Evolutionary conservation across 2,888 invertebrate species (phyloP), one percentile per base, ranked within the genome.

Genomic region (Agrochola litura): DNA sequence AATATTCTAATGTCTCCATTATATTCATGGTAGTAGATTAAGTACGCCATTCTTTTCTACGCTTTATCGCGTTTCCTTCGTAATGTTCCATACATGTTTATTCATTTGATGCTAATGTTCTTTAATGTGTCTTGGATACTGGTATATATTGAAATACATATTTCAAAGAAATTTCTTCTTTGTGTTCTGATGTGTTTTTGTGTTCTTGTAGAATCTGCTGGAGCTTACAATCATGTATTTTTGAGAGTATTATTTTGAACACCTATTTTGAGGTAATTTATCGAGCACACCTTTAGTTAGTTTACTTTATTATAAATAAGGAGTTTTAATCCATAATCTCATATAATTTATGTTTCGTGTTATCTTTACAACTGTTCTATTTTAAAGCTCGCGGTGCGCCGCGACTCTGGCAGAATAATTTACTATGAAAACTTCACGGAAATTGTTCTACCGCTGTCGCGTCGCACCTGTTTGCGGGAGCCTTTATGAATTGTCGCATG

Each of bases 21-120:
- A 70, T 73, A 78, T 77, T 79, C 83, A 81, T 74, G 71, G 64
- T 71, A 65, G 52, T 52, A 82, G 79, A 87, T 81, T 77, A 87
- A 77, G 75, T 72, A 74, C 56, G 25, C 67, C 64, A 67, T 79
- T 77, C 61, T 82, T 87, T 87, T 78, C 73, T 73, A 54, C 73
- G 49, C 56, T 81, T 78, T 81, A 69, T 82, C 75, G 66, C 67
- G 16, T 76, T 86, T 79, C 65, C 70, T 79, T 69, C 72, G 6
- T 70, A 66, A 77, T 60, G 61, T 69, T 76, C 65, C 79, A 79
- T 82, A 79, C 85, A 79, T 84, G 84, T 84, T 86, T 86, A 85
- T 82, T 86, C 86, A 79, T 86, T 84, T 84, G 82, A 73, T 80
- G 77, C 84, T 82, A 84, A 86, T 86, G 79, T 80, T 73, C 81